These are phyloP conservation scores for Lates japonicus DNA, from an alignment of 2,797 vertebrate genomes.

Conservation along the genomic window DNA sequence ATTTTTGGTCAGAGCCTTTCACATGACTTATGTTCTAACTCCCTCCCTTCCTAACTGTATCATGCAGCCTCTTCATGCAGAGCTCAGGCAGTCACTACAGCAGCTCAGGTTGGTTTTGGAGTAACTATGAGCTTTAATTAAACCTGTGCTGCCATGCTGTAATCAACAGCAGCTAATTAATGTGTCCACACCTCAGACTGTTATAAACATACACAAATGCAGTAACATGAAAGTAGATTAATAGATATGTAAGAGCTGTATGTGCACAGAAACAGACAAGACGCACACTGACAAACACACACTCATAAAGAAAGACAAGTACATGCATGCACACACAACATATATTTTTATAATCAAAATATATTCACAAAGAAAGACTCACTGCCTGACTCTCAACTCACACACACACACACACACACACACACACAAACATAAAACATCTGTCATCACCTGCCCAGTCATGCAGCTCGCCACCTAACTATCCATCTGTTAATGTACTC, in stretches of 20 bases:
- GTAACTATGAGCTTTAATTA: conserved; percentile 58
- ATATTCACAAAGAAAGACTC: neutral
- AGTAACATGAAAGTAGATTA: neutral
- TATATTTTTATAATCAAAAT: neutral
- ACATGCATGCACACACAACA: neutral
- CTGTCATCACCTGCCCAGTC: conserved; percentile 48
- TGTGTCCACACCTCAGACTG: conserved; percentile 9
- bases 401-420: neutral
- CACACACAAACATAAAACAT: conserved; percentile 42
- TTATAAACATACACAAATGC: neutral
- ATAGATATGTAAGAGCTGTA: neutral
- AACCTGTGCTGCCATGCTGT: conserved; percentile 42
- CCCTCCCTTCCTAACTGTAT: neutral
- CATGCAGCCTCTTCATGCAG: neutral
- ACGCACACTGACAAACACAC: neutral
- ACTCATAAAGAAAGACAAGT: neutral
- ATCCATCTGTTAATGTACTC: conserved; percentile 67
- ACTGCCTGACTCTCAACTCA: neutral
- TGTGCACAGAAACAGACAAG: neutral
- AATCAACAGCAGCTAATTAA: conserved; percentile 70
- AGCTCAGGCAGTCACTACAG: conserved; percentile 1
- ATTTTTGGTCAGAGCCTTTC: conserved; percentile 5
- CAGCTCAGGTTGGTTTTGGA: conserved; percentile 17
- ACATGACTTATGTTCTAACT: conserved; percentile 29
- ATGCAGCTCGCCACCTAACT: conserved; percentile 49